These are phyloP conservation scores for Aporophyla nigra DNA, from an alignment of 2,888 invertebrate species.

Conservation along the genomic window DNA sequence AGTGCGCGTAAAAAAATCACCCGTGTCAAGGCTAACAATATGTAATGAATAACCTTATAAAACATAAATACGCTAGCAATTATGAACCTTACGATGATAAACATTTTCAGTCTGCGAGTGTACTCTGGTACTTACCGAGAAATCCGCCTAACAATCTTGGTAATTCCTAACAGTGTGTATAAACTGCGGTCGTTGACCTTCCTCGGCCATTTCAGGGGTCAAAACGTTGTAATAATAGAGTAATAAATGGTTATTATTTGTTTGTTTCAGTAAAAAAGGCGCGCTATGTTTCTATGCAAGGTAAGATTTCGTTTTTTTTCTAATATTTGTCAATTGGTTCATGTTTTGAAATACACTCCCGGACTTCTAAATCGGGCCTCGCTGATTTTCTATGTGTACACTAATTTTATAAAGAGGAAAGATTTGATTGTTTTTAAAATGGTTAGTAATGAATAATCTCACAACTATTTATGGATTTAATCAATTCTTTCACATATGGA, in stretches of 20 bases:
- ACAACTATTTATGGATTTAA: too few species aligned
- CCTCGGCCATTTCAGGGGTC: constrained; percentile 23
- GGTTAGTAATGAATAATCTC: too few species aligned
- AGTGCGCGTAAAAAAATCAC: too few species aligned
- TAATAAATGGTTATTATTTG: constrained; percentile 66
- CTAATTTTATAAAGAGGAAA: too few species aligned
- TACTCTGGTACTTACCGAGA: constrained; percentile 14
- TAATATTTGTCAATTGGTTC: background rate
- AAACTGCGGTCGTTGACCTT: constrained; percentile 29
- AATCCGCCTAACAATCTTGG: constrained; percentile 19
- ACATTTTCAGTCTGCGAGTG: background rate
- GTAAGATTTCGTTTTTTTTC: constrained; percentile 87
- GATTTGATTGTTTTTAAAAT: too few species aligned
- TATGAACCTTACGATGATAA: background rate
- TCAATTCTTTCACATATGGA: too few species aligned
- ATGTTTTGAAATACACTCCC: background rate
- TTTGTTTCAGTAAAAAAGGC: constrained; percentile 97
- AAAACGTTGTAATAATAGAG: constrained; percentile 31
- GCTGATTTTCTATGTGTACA: background rate
- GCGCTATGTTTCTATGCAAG: constrained; percentile 96
- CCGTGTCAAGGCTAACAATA: background rate
- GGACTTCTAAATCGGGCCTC: background rate
- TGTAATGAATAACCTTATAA: background rate
- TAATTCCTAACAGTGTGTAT: constrained; percentile 22
- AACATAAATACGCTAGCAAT: background rate